Percentiles rank a stretch among this genome's conserved stretches.
Evolutionary conservation across 2,113 vertebrate genomes (phyloP).

Genomic region (Prionailurus viverrinus): DNA sequence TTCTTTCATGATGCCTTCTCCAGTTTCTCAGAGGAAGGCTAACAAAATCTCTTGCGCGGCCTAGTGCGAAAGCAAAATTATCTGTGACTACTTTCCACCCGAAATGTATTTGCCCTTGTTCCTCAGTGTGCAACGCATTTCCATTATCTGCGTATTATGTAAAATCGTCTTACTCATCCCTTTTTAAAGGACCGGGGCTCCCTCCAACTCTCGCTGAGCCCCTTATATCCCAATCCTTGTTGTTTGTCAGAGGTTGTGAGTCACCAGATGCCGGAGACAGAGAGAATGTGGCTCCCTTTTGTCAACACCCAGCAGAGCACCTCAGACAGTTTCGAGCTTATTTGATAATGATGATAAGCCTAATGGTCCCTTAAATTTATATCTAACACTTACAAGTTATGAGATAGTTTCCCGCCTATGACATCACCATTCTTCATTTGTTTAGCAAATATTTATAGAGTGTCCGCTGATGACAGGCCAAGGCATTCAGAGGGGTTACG

Average conservation of each 20-base stretch:
- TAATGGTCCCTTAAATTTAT: not conserved
- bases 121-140: not conserved
- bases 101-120: not conserved
- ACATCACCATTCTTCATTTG: not conserved
- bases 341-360: not conserved
- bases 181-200: not conserved
- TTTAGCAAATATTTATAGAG: not conserved
- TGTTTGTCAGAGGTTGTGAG: not conserved
- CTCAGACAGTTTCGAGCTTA: not conserved
- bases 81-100: not conserved
- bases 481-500: not conserved
- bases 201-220: not conserved
- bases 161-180: not conserved
- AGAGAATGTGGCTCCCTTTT: not conserved
- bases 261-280: not conserved
- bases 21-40: not conserved
- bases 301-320: not conserved
- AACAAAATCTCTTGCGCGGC: not conserved
- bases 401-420: not conserved
- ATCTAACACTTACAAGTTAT: not conserved
- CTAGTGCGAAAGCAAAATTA: not conserved
- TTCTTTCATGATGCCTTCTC: conserved; percentile 10
- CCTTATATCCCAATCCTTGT: not conserved
- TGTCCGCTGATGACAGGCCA: not conserved
- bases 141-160: not conserved